phyloP scores from a whole-genome alignment of 2,888 invertebrate genomes.

The Orthosia incerta region DNA sequence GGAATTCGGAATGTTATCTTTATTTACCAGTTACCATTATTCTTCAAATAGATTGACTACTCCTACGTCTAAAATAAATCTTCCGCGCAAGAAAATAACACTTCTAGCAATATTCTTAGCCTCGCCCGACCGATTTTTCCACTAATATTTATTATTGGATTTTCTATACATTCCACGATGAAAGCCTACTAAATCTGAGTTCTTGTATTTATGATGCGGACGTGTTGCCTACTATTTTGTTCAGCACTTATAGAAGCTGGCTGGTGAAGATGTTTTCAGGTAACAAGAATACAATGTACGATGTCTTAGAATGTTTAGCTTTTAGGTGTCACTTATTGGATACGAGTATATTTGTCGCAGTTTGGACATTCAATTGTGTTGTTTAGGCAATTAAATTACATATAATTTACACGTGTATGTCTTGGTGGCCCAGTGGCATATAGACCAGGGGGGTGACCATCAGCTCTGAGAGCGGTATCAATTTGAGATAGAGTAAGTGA shows the following conservation, averaged over 20 bases:
- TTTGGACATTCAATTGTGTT: neutral
- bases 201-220: constrained; percentile 74
- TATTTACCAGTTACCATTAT: neutral
- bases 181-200: constrained; percentile 77
- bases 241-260: constrained; percentile 24
- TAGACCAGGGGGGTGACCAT: too few relatives aligned
- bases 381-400: neutral
- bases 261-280: constrained; percentile 13
- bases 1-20: neutral
- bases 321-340: neutral
- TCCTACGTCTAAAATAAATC: neutral
- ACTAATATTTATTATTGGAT: constrained; percentile 78
- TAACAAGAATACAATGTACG: constrained; percentile 3
- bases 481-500: too few relatives aligned
- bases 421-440: too few relatives aligned
- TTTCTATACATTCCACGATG: constrained; percentile 68
- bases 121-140: constrained; percentile 54
- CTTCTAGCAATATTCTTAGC: constrained; percentile 41
- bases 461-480: too few relatives aligned
- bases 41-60: neutral
- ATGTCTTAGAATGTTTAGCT: neutral
- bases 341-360: neutral
- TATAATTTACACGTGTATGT: too few relatives aligned
- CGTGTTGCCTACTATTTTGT: constrained; percentile 72
- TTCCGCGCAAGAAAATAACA: constrained; percentile 2